A percentile compares a stretch with the other conserved stretches of the same genome.
These are phyloP conservation scores for Maccullochella peelii DNA, from an alignment of 2,113 vertebrate species.

Conservation along the genomic window DNA sequence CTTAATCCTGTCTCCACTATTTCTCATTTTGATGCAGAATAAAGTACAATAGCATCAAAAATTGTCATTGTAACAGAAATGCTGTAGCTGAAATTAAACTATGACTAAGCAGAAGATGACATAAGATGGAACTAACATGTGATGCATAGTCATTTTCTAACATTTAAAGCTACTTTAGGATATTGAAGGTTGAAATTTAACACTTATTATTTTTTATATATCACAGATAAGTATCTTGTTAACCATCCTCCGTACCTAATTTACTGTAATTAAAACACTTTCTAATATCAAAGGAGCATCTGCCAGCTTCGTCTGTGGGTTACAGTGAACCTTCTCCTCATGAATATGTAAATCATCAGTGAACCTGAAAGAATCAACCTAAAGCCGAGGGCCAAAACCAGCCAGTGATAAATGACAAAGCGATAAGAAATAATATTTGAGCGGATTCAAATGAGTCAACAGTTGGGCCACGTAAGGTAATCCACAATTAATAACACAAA, in stretches of 20 bases:
- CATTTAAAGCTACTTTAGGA: conserved; percentile 21
- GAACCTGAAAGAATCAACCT: conserved; percentile 65
- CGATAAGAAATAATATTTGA: conserved; percentile 65
- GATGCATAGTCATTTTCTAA: conserved; percentile 24
- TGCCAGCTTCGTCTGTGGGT: conserved; percentile 62
- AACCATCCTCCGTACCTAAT: conserved; percentile 52
- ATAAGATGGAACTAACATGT: conserved; percentile 4
- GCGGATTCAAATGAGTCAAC: conserved; percentile 61
- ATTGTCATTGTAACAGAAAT: not conserved
- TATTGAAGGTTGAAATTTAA: conserved; percentile 43
- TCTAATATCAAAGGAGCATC: conserved; percentile 70
- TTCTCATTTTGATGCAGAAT: conserved; percentile 6
- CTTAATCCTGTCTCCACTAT: not conserved
- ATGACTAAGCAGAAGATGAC: conserved; percentile 14
- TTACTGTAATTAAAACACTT: conserved; percentile 67
- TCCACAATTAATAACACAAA: conserved; percentile 73
- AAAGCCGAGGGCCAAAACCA: conserved; percentile 60
- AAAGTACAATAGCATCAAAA: not conserved
- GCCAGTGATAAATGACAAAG: conserved; percentile 63
- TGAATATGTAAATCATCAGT: conserved; percentile 72
- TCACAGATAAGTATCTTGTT: conserved; percentile 48
- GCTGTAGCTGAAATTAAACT: conserved; percentile 3
- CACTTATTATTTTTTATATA: conserved; percentile 33
- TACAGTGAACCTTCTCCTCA: conserved; percentile 62
- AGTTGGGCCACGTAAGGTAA: conserved; percentile 58